These are phyloP conservation scores for Drosophila tropicalis DNA, from an alignment of 1,140 invertebrate genomes.

Conservation along the genomic window DNA sequence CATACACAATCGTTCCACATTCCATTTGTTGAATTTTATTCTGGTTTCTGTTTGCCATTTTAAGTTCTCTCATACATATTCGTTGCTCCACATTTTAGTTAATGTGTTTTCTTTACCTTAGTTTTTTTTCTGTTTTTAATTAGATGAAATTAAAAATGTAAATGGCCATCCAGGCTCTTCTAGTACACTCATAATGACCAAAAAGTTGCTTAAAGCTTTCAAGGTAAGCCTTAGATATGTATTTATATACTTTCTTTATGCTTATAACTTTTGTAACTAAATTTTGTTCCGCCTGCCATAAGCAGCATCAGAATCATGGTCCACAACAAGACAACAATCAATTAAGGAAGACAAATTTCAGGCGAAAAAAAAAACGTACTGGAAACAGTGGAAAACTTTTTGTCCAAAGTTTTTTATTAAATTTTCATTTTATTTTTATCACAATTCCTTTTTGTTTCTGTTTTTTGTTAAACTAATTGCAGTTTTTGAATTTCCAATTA, in stretches of 20 bases:
- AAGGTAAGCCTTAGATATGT: neutral
- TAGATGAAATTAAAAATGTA: constrained; percentile 64
- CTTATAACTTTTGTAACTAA: constrained; percentile 1
- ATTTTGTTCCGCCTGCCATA: neutral
- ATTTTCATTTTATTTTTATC: neutral
- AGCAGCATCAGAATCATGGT: neutral
- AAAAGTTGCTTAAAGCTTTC: constrained; percentile 12
- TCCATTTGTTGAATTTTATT: neutral
- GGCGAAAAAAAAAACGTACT: neutral
- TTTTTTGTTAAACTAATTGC: constrained; percentile 53
- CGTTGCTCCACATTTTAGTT: constrained; percentile 8
- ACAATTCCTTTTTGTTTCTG: neutral
- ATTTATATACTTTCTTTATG: neutral
- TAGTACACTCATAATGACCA: constrained; percentile 24
- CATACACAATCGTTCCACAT: neutral
- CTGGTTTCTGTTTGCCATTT: neutral
- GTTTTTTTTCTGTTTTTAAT: constrained; percentile 57
- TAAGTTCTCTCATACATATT: neutral
- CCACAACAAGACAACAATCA: neutral
- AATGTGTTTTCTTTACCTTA: constrained; percentile 27
- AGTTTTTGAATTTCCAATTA: constrained; percentile 71
- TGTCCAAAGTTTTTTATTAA: neutral
- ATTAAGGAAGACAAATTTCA: constrained; percentile 1
- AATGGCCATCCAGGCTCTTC: constrained; percentile 20
- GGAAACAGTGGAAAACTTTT: neutral